A percentile compares a stretch with the other conserved stretches of the same genome.
Conservation (phyloP, 2,113 vertebrate species). For the Ceyx margarethae region DNA sequence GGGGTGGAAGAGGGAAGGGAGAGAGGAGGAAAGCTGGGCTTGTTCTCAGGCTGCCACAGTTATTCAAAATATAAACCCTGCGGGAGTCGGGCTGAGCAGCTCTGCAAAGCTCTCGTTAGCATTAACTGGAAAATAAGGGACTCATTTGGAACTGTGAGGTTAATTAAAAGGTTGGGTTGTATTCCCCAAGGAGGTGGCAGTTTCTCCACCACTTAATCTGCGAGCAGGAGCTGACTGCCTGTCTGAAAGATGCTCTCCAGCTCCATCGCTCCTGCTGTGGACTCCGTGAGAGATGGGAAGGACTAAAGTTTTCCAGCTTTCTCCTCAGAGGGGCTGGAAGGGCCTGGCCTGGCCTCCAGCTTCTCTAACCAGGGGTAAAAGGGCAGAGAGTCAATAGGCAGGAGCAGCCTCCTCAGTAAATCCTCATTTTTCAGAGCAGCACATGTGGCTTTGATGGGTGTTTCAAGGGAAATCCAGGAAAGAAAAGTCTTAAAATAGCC, state of each 20-base stretch:
- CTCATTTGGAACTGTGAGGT: constrained; percentile 24
- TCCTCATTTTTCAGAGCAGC: neutral
- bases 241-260: neutral
- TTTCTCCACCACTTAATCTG: neutral
- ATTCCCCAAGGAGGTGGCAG: neutral
- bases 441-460: fast-evolving
- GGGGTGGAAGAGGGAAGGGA: neutral
- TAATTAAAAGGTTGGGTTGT: constrained; percentile 35
- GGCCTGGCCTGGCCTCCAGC: neutral
- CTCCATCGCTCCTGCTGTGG: neutral
- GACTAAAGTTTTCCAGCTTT: neutral
- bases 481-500: neutral
- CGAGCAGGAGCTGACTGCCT: neutral
- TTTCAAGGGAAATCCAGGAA: constrained; percentile 12
- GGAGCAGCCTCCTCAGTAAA: neutral
- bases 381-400: neutral
- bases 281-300: neutral
- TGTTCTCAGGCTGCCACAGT: neutral
- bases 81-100: neutral
- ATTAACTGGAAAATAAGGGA: constrained; percentile 6
- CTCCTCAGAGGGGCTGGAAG: neutral
- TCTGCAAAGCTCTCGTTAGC: neutral
- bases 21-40: neutral
- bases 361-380: neutral
- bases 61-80: neutral